Conservation (phyloP, 2,797 vertebrate species). For the Gephyroberyx darwinii region DNA sequence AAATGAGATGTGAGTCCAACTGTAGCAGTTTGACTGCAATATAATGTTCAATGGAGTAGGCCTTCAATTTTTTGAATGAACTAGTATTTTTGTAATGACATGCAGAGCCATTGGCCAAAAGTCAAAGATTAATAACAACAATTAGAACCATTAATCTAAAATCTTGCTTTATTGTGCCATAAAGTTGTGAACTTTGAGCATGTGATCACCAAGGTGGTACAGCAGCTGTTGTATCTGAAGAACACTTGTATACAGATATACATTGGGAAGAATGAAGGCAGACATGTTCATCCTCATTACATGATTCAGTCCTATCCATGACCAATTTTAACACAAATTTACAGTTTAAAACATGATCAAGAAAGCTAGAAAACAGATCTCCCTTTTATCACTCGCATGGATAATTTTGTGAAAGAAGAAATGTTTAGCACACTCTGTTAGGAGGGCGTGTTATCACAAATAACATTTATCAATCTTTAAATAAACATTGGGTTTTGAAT, state of each 20-base stretch:
- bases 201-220: slow-evolving; percentile 53
- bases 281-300: slow-evolving; percentile 45
- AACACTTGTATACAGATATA: slow-evolving; percentile 57
- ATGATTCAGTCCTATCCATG: slow-evolving; percentile 31
- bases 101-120: too few species aligned
- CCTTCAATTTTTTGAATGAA: not conserved
- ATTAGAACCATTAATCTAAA: slow-evolving; percentile 53
- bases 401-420: not conserved
- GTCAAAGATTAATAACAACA: slow-evolving; percentile 34
- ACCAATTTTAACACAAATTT: slow-evolving; percentile 32
- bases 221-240: slow-evolving; percentile 43
- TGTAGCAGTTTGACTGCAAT: too few species aligned
- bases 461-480: slow-evolving; percentile 57
- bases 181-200: slow-evolving; percentile 70
- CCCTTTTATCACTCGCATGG: slow-evolving; percentile 60
- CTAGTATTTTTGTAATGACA: too few species aligned
- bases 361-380: slow-evolving; percentile 42
- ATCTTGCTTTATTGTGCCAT: slow-evolving; percentile 75
- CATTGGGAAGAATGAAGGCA: slow-evolving; percentile 54
- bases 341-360: slow-evolving; percentile 42
- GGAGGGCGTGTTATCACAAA: slow-evolving; percentile 38
- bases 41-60: not conserved
- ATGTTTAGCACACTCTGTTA: not conserved
- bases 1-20: too few species aligned
- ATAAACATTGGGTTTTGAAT: slow-evolving; percentile 47